These are phyloP conservation scores for Ammodytes marinus DNA, from an alignment of 2,113 vertebrate genomes.

Conservation along the genomic window DNA sequence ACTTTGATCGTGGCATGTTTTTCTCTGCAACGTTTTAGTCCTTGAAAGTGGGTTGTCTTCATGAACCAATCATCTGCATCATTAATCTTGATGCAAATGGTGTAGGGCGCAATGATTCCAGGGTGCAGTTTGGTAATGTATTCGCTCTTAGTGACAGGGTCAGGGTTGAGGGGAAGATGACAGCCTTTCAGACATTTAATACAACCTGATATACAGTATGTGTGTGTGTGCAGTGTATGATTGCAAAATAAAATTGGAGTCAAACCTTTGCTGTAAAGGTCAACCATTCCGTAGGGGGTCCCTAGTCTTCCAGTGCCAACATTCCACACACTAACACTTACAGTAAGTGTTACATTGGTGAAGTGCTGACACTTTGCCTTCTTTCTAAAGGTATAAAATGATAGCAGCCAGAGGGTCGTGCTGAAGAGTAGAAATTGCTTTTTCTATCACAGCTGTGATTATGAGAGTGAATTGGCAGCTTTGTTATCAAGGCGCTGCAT, in stretches of 20 bases:
- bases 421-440: slow-evolving; percentile 16
- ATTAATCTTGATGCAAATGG: slow-evolving; percentile 8
- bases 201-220: not conserved
- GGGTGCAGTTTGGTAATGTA: slow-evolving; percentile 16
- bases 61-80: not conserved
- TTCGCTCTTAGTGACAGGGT: not conserved
- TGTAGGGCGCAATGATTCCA: not conserved
- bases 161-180: slow-evolving; percentile 9
- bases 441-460: slow-evolving; percentile 48
- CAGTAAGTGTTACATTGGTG: slow-evolving; percentile 11
- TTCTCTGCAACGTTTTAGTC: not conserved
- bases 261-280: slow-evolving; percentile 23
- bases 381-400: slow-evolving; percentile 15
- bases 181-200: slow-evolving; percentile 40
- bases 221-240: not conserved
- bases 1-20: too few relatives aligned
- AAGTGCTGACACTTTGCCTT: slow-evolving; percentile 15
- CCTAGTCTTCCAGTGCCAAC: not conserved
- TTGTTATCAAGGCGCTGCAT: slow-evolving; percentile 57
- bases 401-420: slow-evolving; percentile 22
- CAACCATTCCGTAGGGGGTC: not conserved
- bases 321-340: slow-evolving; percentile 14
- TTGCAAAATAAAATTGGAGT: slow-evolving; percentile 5
- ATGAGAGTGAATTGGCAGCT: slow-evolving; percentile 52
- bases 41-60: not conserved